Conservation (phyloP, 2,113 vertebrate genomes). For the Indri indri region DNA sequence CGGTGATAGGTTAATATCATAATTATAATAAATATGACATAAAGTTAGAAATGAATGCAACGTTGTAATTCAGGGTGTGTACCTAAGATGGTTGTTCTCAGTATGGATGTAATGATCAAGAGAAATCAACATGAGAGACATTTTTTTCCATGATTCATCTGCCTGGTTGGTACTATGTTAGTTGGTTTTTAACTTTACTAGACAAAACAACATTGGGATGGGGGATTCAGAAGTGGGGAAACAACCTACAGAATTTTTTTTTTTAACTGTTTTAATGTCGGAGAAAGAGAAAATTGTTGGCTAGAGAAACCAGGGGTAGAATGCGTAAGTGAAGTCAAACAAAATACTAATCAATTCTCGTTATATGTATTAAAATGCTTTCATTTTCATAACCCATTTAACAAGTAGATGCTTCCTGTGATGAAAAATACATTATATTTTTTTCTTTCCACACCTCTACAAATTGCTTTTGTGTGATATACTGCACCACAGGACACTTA, state of each 20-base stretch:
- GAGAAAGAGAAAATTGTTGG: neutral
- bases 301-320: conserved; percentile 15
- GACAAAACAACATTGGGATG: neutral
- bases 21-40: neutral
- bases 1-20: neutral
- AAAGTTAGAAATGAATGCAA: neutral
- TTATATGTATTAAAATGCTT: conserved; percentile 57
- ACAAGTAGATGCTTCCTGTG: conserved; percentile 33
- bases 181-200: conserved; percentile 39
- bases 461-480: conserved; percentile 67
- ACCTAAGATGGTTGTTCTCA: neutral
- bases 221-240: neutral
- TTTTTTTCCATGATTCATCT: neutral
- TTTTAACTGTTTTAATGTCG: neutral
- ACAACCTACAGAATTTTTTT: neutral
- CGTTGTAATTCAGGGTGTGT: neutral
- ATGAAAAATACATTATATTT: conserved; percentile 32
- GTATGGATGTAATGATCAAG: neutral
- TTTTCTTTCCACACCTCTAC: conserved; percentile 62
- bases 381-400: conserved; percentile 58
- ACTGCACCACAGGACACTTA: conserved; percentile 53
- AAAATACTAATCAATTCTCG: conserved; percentile 44
- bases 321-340: conserved; percentile 7
- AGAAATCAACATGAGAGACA: neutral
- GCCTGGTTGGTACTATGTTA: neutral